These are phyloP conservation scores for Nansenia antarctica DNA, from an alignment of 2,113 vertebrate species.

Conservation along the genomic window DNA sequence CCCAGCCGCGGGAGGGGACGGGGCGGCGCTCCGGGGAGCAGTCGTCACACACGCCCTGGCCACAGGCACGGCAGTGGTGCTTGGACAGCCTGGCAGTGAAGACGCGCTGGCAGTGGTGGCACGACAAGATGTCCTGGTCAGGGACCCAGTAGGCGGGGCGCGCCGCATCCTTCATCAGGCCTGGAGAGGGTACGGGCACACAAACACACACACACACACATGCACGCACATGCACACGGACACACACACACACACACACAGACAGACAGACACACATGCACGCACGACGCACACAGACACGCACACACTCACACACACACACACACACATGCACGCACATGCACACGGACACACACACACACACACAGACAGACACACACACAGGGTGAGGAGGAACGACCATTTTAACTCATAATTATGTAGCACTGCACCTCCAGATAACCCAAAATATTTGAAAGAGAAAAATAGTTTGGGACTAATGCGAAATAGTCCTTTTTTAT, in stretches of 20 bases:
- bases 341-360: too few species aligned
- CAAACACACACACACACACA: too few species aligned
- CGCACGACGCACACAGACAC: too few species aligned
- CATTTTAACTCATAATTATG: neutral
- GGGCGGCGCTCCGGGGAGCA: conserved; percentile 90
- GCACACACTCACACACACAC: too few species aligned
- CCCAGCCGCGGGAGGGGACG: conserved; percentile 96
- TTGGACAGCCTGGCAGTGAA: conserved; percentile 95
- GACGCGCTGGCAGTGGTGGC: conserved; percentile 90
- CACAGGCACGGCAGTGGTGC: conserved; percentile 97
- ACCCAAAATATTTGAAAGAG: conserved; percentile 25
- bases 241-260: too few species aligned
- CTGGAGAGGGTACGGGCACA: conserved; percentile 59
- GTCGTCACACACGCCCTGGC: conserved; percentile 95
- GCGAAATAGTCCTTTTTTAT: conserved; percentile 5
- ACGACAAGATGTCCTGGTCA: conserved; percentile 94
- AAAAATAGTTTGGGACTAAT: conserved; percentile 16
- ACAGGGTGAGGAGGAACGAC: too few species aligned
- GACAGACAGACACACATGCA: too few species aligned
- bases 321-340: too few species aligned
- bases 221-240: too few species aligned
- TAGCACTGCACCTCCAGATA: neutral
- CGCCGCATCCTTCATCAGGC: conserved; percentile 95
- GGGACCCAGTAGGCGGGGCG: conserved; percentile 98
- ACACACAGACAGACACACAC: too few species aligned